These are phyloP conservation scores for Spongilla lacustris DNA, from an alignment of 37 sponge, comb jelly and placozoan species.

Conservation along the genomic window DNA sequence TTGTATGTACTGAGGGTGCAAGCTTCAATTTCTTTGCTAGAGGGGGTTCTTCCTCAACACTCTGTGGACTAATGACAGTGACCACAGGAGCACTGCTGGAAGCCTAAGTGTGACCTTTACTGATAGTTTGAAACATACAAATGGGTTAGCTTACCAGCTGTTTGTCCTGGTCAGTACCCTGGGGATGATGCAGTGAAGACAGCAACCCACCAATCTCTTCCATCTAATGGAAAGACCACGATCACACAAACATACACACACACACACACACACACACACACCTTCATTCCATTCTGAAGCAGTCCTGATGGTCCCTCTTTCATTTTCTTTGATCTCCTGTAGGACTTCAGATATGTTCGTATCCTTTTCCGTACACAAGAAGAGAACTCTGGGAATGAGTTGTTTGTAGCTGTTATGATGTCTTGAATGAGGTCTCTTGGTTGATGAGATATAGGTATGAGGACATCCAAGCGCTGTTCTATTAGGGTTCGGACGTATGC, in stretches of 20 bases:
- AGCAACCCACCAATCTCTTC: not conserved
- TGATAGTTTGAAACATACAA: not conserved
- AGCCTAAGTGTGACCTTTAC: not conserved
- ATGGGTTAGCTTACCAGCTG: not conserved
- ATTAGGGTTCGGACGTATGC: slow-evolving; percentile 70
- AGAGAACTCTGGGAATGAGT: slow-evolving; percentile 76
- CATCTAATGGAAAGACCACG: not conserved
- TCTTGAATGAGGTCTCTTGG: slow-evolving; percentile 64
- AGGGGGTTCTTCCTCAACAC: not conserved
- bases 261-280: not conserved
- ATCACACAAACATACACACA: not conserved
- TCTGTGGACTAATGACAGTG: not conserved
- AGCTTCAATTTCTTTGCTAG: not conserved
- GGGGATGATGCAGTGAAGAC: not conserved
- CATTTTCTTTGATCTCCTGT: slow-evolving; percentile 68
- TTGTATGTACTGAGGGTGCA: not conserved
- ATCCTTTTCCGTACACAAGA: slow-evolving; percentile 81
- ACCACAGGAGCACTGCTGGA: not conserved
- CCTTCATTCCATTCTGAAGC: slow-evolving; percentile 13
- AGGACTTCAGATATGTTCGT: slow-evolving; percentile 81
- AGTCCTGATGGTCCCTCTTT: slow-evolving; percentile 30
- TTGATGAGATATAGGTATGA: slow-evolving; percentile 78
- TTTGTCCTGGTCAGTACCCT: not conserved
- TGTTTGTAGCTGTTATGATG: slow-evolving; percentile 67
- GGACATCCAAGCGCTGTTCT: slow-evolving; percentile 68